Evolutionary conservation across 2,113 vertebrate genomes (phyloP), one percentile per base, ranked within the genome.

Genomic region (Epinephelus moara): DNA sequence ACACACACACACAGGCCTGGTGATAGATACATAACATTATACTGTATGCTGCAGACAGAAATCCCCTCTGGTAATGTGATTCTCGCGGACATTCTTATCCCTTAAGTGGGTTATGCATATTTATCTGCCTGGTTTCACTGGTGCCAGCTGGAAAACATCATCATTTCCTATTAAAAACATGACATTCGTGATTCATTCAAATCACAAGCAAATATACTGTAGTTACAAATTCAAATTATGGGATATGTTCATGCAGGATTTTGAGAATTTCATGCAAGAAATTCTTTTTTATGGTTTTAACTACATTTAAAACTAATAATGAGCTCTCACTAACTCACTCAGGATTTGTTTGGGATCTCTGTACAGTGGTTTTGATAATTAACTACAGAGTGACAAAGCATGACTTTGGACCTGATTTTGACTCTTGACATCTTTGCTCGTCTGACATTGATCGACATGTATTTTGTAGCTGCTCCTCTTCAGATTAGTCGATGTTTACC

Each of bases 21-120:
- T 62, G 61, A 83, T 78, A 59, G 25, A 80, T 68, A 52, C 60
- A 86, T 83, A 77, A 74, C 59, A 82, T 83, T 73, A 73, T 70
- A 40, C 64, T 61, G 61, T 74, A 49, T 30, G 64, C 71, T 70
- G 64, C 27, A 64, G 71, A 78, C 2, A 74, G 10, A 86, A 81
- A 71, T 85, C 50, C 52, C 74, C 59, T 78, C 56, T 33, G 78
- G 78, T 85, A 78, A 82, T 78, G 55, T n/a, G 53, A 59, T 83
- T 83, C n/a, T 83, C 18, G 0, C 42, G 50, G 78, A 78, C 63
- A 81, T 33, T 70, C 23, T 52, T 52, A 61, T 53, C 79, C 61
- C 11, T 9, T 73, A 82, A 82, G 53, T 73, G 77, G 82, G 61
- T 75, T 79, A 77, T 68, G 56, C 66, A 81, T 76, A 72, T 84